Percentiles rank a stretch among this genome's conserved stretches.
Conservation (phyloP, 1,140 invertebrate species). For the Cyclina sinensis region DNA sequence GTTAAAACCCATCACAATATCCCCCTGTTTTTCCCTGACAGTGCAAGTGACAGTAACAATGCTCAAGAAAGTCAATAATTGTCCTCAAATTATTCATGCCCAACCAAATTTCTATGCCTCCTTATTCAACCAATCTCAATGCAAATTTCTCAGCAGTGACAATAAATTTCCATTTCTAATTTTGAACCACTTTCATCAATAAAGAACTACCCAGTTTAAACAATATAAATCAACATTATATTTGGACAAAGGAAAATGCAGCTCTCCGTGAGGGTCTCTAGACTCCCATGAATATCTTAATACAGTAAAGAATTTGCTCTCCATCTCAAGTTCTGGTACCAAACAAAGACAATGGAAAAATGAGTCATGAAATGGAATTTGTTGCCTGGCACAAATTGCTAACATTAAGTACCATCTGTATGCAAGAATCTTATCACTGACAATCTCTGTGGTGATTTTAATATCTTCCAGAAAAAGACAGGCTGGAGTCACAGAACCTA, state of each 20-base stretch:
- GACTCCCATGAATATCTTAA: not conserved
- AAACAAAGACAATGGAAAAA: slow-evolving; percentile 23
- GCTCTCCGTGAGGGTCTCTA: not conserved
- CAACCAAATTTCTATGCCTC: not conserved
- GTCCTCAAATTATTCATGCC: not conserved
- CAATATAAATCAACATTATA: not conserved
- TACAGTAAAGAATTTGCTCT: not conserved
- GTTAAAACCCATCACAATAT: too few relatives aligned
- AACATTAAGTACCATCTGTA: slow-evolving; percentile 38
- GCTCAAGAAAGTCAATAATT: too few relatives aligned
- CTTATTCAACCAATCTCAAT: not conserved
- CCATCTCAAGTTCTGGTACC: not conserved
- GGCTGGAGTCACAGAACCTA: slow-evolving; percentile 7
- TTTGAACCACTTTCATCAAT: not conserved
- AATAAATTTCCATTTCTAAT: not conserved
- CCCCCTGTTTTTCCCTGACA: too few relatives aligned
- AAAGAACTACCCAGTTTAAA: not conserved
- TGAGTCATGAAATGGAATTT: slow-evolving; percentile 47
- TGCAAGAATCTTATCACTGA: not conserved
- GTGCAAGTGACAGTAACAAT: too few relatives aligned
- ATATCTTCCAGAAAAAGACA: slow-evolving; percentile 20
- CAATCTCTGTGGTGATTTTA: slow-evolving; percentile 16
- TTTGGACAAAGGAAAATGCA: not conserved
- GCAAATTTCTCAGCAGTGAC: not conserved
- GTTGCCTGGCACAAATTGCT: not conserved